Base-by-base conservation (phyloP, 2,113 vertebrate genomes). In the Lipophrys pholis region DNA sequence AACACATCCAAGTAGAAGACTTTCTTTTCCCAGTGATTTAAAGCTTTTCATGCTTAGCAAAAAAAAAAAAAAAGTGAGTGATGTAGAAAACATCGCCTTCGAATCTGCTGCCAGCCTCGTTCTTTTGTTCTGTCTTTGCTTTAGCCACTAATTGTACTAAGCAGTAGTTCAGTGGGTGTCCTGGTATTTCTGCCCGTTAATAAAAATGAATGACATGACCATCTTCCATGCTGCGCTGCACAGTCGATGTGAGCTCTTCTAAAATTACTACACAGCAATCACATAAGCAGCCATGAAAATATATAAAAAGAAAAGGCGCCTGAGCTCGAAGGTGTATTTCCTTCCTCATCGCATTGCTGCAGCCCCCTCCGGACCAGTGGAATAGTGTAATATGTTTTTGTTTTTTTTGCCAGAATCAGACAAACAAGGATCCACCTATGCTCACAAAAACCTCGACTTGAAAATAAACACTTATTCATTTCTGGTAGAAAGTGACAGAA, bases 101-200 rank as follows among this genome's bases (percentile, higher is more conserved):
- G 55, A 40, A 68, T 56, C 4, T 30, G 21, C 21, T 36, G 55
- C 35, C 7, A 53, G 14, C 36, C 51, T 17, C 46, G 2, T 56
- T 53, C 62, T 41, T 73, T 58, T 75, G 11, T 52, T 36, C 17
- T 12, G 21, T 21, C 17, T 38, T 49, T 79, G 60, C 61, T 42
- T 67, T 68, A 48, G 21, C 5, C 17, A 5, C 42, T 76, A 67
- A 79, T 73, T 73, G 14, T 62, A 45, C 70, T 54, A 65, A 80
- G 66, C 50, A 15, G 38, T 54, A 11, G 49, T 72, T 79, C 63
- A 81, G 46, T 54, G 45, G 48, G 48, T 16, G 40, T 59, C 82
- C 16, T 49, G 2, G 49, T 48, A 39, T 38, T 53, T 81, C 59
- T 60, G 10, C 43, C 16, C 45, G 48, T n/a, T 45, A 14, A n/a